Evolutionary conservation across 2,888 invertebrate genomes (phyloP), one percentile per base, ranked within the genome.

Genomic region (Trachelus tabidus): DNA sequence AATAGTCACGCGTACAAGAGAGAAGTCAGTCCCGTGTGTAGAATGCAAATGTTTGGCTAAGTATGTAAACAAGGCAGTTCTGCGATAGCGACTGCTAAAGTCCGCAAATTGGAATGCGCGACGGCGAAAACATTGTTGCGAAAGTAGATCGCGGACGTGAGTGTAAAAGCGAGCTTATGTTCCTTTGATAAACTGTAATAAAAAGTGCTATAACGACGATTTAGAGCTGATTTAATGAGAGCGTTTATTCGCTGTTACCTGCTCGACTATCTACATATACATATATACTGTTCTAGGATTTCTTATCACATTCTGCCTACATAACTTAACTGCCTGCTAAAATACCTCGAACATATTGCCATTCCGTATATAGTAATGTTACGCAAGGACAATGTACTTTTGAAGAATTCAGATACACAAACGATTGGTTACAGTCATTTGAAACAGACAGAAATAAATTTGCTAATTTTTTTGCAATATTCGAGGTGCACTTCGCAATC

Each of bases 81-180:
- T 56, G 56, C 56, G 56, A 56, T 56, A 56, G 56, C 56, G 56
- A 56, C 56, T 23, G 56, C 23, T 56, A 56, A 56, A 56, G 56
- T 35, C 37, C 34, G 71, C 34, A 77, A 73, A 40, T 76, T 68
- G 73, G 68, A 76, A 75, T 69, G 73, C 31, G 75, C 56, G 30
- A 73, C 33, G 71, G 37, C 76, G 75, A 69, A 78, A 78, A 78
- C 69, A 73, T 69, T 69, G 76, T 76, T 73, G 76, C 78, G 75
- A 76, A 80, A 78, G 31, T 78, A 34, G 71, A 76, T 73, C 80
- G 76, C 15, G 71, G 35, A 77, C 34, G 35, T 76, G 69, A 15
- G 11, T 68, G 74, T 11, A 12, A 34, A 31, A 11, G 34, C 31
- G 34, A 31, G 71, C 12, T 31, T 34, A 33, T 31, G 33, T 23